These are phyloP conservation scores for Scolopax rusticola DNA, from an alignment of 2,797 vertebrate species.

Conservation along the genomic window DNA sequence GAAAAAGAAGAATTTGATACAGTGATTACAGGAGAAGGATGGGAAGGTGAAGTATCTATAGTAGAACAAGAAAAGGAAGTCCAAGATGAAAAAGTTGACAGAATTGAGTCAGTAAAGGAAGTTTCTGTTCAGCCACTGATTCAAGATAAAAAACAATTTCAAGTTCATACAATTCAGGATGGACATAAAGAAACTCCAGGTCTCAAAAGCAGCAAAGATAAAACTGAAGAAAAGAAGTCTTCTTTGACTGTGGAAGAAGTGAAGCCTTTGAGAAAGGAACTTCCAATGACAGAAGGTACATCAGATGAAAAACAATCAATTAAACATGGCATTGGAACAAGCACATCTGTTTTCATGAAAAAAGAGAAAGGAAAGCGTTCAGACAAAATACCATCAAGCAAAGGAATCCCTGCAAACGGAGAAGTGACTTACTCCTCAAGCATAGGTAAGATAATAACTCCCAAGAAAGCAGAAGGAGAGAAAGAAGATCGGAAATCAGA, in stretches of 20 bases:
- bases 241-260: slow-evolving; percentile 20
- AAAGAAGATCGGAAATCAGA: slow-evolving; percentile 84
- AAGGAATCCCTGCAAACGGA: slow-evolving; percentile 37
- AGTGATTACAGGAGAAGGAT: not conserved
- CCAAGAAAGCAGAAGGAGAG: slow-evolving; percentile 77
- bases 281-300: not conserved
- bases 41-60: not conserved
- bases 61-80: not conserved
- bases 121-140: not conserved
- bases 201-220: slow-evolving; percentile 16
- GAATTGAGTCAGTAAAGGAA: not conserved
- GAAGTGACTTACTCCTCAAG: slow-evolving; percentile 49
- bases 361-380: slow-evolving; percentile 74
- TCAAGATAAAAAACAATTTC: not conserved
- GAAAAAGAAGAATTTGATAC: not conserved
- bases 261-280: not conserved
- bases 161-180: not conserved
- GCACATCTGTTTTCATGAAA: slow-evolving; percentile 68
- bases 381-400: slow-evolving; percentile 66
- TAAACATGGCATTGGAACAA: not conserved
- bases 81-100: not conserved
- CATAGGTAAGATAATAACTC: slow-evolving; percentile 73
- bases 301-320: not conserved
- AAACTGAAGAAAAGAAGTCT: slow-evolving; percentile 26
- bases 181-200: not conserved